Percentiles rank a stretch among this genome's conserved stretches.
Evolutionary conservation across 2,797 vertebrate genomes (phyloP).

Genomic region (Spinus olivaceus): DNA sequence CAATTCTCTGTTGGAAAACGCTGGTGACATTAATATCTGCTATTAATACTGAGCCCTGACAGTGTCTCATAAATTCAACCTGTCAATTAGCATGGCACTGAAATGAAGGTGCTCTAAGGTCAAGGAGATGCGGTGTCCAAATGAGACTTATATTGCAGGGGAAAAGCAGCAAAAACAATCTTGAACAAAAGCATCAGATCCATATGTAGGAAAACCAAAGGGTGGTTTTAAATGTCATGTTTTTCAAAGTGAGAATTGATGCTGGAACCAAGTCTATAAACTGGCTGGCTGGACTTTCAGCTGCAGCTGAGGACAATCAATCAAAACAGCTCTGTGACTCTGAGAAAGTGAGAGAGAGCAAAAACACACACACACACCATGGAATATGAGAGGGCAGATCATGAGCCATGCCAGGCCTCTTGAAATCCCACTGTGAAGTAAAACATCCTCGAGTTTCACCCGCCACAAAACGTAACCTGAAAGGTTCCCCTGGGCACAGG

Average conservation of each 20-base stretch:
- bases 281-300: conserved; percentile 58
- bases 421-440: conserved; percentile 37
- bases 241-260: conserved; percentile 72
- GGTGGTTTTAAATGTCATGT: conserved; percentile 74
- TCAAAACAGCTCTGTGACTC: conserved; percentile 53
- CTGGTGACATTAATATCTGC: conserved; percentile 69
- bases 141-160: conserved; percentile 55
- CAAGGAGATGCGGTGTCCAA: conserved; percentile 65
- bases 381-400: conserved; percentile 52
- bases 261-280: conserved; percentile 68
- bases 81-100: conserved; percentile 63
- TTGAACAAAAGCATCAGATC: conserved; percentile 68
- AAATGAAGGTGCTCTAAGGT: conserved; percentile 72
- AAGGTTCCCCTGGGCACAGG: background rate
- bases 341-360: conserved; percentile 40
- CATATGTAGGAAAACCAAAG: conserved; percentile 71
- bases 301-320: conserved; percentile 72
- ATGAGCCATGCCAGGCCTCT: conserved; percentile 42
- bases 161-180: conserved; percentile 57
- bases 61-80: conserved; percentile 65
- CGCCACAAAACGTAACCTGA: conserved; percentile 6
- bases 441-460: conserved; percentile 30
- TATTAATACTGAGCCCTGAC: conserved; percentile 66
- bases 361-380: background rate
- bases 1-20: conserved; percentile 55